Conservation (phyloP, 2,113 vertebrate species). For the Hoplias malabaricus region DNA sequence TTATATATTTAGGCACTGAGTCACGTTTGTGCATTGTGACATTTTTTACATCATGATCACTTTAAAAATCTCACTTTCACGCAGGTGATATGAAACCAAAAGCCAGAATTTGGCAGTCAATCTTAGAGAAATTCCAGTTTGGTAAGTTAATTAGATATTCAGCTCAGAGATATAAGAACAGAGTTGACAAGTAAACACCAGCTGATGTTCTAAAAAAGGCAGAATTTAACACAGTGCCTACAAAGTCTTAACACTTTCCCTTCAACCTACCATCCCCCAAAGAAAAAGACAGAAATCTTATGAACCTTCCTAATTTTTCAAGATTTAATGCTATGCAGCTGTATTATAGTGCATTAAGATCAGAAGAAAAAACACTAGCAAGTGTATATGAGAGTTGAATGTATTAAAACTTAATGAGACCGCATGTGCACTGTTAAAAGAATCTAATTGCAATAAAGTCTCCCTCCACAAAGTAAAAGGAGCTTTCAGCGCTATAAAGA, state of each 20-base stretch:
- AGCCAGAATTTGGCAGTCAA: slow-evolving; percentile 28
- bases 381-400: neutral
- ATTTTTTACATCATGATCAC: too few relatives aligned
- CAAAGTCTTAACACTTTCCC: slow-evolving; percentile 51
- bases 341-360: neutral
- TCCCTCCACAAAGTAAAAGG: neutral
- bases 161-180: slow-evolving; percentile 42
- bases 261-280: neutral
- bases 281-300: slow-evolving; percentile 33
- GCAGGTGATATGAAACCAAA: neutral
- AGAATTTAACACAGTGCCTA: slow-evolving; percentile 54
- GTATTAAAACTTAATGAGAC: neutral
- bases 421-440: neutral
- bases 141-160: slow-evolving; percentile 50
- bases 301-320: slow-evolving; percentile 15
- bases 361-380: neutral
- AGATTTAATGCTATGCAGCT: slow-evolving; percentile 1
- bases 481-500: neutral
- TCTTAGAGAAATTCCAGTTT: slow-evolving; percentile 22
- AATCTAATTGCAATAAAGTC: neutral
- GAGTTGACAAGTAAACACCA: slow-evolving; percentile 55
- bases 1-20: too few relatives aligned
- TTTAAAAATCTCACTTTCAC: neutral
- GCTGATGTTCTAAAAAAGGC: slow-evolving; percentile 22
- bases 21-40: too few relatives aligned